These are phyloP conservation scores for Augochlora pura DNA, from an alignment of 1,140 invertebrate species.

Conservation along the genomic window DNA sequence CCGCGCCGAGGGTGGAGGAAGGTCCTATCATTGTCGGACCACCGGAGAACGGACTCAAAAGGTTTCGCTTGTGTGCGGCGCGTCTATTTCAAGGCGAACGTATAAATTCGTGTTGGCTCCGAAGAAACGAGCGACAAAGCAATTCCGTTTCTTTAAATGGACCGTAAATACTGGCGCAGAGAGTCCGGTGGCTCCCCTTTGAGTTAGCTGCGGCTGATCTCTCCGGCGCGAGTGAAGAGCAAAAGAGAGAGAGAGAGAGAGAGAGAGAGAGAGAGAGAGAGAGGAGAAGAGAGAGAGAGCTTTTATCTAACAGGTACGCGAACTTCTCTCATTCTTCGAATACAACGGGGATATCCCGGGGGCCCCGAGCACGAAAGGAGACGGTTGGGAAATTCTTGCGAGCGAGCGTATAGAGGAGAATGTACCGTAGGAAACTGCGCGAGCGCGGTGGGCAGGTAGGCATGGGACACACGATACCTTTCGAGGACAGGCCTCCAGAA, in stretches of 20 bases:
- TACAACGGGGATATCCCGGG: not conserved
- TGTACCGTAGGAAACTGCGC: slow-evolving; percentile 27
- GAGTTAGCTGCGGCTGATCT: not conserved
- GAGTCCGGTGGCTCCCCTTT: not conserved
- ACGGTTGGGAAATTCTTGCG: slow-evolving; percentile 48
- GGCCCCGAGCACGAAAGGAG: slow-evolving; percentile 10
- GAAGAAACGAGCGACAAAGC: not conserved
- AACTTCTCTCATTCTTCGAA: slow-evolving; percentile 24
- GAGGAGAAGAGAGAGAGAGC: too few relatives aligned
- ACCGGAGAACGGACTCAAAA: not conserved
- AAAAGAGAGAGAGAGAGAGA: too few relatives aligned
- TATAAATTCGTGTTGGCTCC: too few relatives aligned
- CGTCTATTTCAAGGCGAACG: not conserved
- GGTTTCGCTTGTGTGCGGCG: not conserved
- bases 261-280: too few relatives aligned
- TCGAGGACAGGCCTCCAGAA: slow-evolving; percentile 86
- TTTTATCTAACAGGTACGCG: slow-evolving; percentile 8
- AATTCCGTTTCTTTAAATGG: slow-evolving; percentile 6
- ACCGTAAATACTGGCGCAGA: slow-evolving; percentile 1
- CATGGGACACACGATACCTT: slow-evolving; percentile 79
- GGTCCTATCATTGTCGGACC: not conserved
- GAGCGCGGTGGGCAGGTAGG: slow-evolving; percentile 28
- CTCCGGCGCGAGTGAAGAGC: not conserved
- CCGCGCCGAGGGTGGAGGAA: too few relatives aligned
- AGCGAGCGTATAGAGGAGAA: slow-evolving; percentile 3